Evolutionary conservation across 2,888 invertebrate genomes (phyloP), one percentile per base, ranked within the genome.

Genomic region (Heterodera filipjevi): DNA sequence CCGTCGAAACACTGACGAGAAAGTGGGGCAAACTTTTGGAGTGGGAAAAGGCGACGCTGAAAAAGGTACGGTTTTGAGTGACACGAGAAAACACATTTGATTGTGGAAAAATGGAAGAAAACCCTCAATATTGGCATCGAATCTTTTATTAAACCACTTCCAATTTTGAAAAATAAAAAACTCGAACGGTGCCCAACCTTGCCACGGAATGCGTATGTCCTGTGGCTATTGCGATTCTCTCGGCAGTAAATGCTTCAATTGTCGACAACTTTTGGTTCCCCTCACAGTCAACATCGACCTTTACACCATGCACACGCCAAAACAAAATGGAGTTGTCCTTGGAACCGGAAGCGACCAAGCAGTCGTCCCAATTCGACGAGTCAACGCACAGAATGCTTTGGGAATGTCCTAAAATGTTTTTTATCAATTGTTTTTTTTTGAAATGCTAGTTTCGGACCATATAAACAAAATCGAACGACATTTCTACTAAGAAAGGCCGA

Each of bases 121-220:
- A n/a, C n/a, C n/a, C n/a, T n/a, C n/a, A n/a, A n/a, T n/a, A n/a
- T n/a, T n/a, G n/a, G n/a, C n/a, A n/a, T n/a, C n/a, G n/a, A n/a
- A n/a, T n/a, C n/a, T n/a, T n/a, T n/a, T n/a, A n/a, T n/a, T n/a
- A n/a, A n/a, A 16, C 49, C 2, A 49, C 16, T 49, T 14, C 49
- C 39, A 39, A 39, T 39, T 6, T 10, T 12, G 1, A 39, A 39
- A 39, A 39, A 39, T 39, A 12, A 6, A 6, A 39, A 39, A 39
- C 44, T 12, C 44, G 39, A 10, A 12, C 39, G 6, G 39, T 0
- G 12, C 8, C 39, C 2, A 59, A 75, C 66, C 75, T 78, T 22
- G 94, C 94, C 8, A 98, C 95, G 66, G 95, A 93, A 46, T 93
- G 93, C 2, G 95, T 95, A 89, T 98, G 98, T 81, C 95, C 93